A percentile compares a stretch with the other conserved stretches of the same genome.
Conservation (phyloP, 2,113 vertebrate genomes). For the Urocynchramus pylzowi region DNA sequence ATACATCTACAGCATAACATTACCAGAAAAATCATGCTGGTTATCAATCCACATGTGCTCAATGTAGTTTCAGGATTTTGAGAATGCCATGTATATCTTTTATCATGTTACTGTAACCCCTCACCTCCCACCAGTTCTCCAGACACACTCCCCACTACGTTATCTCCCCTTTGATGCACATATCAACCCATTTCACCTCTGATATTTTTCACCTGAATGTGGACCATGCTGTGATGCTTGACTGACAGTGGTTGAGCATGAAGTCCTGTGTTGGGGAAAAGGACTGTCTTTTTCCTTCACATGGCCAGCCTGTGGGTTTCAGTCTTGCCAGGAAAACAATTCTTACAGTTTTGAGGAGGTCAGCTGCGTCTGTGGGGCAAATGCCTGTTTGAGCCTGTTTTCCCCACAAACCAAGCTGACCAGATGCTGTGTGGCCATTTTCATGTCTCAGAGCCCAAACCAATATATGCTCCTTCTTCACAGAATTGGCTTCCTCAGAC, state of each 20-base stretch:
- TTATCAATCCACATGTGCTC: slow-evolving; percentile 40
- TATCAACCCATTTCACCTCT: slow-evolving; percentile 13
- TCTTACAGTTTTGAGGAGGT: not conserved
- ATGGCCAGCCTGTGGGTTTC: not conserved
- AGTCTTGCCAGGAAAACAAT: not conserved
- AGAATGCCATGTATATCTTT: slow-evolving; percentile 43
- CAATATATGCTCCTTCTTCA: not conserved
- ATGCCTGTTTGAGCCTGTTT: rapidly evolving
- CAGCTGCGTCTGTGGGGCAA: not conserved
- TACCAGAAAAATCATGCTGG: slow-evolving; percentile 54
- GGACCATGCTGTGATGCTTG: not conserved
- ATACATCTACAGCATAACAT: slow-evolving; percentile 52
- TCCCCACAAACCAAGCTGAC: not conserved
- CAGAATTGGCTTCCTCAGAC: not conserved
- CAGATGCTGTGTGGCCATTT: not conserved
- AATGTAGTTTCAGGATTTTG: slow-evolving; percentile 10
- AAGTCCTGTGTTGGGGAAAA: not conserved
- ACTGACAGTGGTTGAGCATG: not conserved
- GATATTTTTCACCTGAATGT: slow-evolving; percentile 7
- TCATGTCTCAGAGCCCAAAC: not conserved
- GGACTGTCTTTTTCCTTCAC: not conserved
- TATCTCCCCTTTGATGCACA: not conserved
- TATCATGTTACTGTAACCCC: slow-evolving; percentile 17
- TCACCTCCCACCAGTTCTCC: slow-evolving; percentile 53
- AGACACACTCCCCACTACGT: not conserved